Percentiles rank a stretch among this genome's conserved stretches.
Evolutionary conservation across 2,888 invertebrate genomes (phyloP).

Genomic region (Calameuta pallipes): DNA sequence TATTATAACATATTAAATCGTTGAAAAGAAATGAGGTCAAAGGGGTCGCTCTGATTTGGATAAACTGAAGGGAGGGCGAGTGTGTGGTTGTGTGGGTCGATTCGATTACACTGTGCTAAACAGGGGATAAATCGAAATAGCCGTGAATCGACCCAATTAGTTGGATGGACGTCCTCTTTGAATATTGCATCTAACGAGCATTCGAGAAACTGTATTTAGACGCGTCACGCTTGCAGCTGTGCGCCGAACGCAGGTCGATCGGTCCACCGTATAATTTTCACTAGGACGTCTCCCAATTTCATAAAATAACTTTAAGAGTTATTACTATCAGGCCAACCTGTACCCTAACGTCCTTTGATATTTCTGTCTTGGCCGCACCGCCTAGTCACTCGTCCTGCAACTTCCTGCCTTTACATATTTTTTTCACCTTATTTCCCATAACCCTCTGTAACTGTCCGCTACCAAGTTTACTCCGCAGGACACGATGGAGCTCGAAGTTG

Average conservation of each 20-base stretch:
- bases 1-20: background rate
- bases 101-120: background rate
- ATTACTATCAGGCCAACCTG: background rate
- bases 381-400: background rate
- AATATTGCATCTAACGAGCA: background rate
- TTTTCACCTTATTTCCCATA: background rate
- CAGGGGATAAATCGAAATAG: background rate
- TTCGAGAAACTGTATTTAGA: background rate
- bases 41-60: background rate
- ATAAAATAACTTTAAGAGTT: background rate
- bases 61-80: background rate
- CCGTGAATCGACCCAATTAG: background rate
- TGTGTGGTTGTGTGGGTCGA: too few species aligned
- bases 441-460: background rate
- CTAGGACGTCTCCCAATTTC: background rate
- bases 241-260: background rate
- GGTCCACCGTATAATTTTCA: background rate
- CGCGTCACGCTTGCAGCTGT: background rate
- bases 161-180: background rate
- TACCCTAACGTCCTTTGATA: background rate
- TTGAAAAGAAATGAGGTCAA: too few species aligned
- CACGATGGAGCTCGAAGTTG: too few species aligned
- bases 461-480: too few species aligned
- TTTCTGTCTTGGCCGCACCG: background rate
- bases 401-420: too few species aligned